Percentiles rank a stretch among this genome's conserved stretches.
phyloP scores from a whole-genome alignment of 53 echinoderm and acorn worm species.

The Patiria pectinifera region DNA sequence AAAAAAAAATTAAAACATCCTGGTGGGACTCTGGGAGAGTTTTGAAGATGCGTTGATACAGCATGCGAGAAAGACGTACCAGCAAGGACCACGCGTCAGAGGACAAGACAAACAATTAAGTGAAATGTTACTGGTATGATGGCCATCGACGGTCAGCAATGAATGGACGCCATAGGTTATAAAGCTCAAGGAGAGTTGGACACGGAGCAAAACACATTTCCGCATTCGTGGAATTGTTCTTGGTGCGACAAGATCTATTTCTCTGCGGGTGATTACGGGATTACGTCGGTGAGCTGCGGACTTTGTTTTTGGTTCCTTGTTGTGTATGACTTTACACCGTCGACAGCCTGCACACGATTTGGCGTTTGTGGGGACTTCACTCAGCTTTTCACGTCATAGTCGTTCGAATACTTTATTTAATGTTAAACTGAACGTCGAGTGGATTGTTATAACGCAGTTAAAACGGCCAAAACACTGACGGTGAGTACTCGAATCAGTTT shows the following conservation, averaged over 20 bases:
- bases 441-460: not conserved
- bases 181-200: not conserved
- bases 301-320: not conserved
- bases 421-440: not conserved
- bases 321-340: not conserved
- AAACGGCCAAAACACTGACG: not conserved
- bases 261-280: not conserved
- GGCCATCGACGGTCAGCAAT: not conserved
- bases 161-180: not conserved
- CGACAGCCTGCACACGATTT: not conserved
- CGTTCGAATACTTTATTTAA: not conserved
- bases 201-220: not conserved
- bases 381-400: not conserved
- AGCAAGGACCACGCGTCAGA: not conserved
- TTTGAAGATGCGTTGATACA: not conserved
- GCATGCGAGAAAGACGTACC: not conserved
- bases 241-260: not conserved
- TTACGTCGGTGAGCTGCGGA: not conserved
- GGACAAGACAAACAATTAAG: not conserved
- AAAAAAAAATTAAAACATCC: not conserved
- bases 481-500: not conserved
- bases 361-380: not conserved
- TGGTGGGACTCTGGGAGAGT: not conserved
- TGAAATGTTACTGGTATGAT: slow-evolving; percentile 43
- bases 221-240: slow-evolving; percentile 31